These are phyloP conservation scores for Thereva nobilitata DNA, from an alignment of 2,888 invertebrate species.

Conservation along the genomic window DNA sequence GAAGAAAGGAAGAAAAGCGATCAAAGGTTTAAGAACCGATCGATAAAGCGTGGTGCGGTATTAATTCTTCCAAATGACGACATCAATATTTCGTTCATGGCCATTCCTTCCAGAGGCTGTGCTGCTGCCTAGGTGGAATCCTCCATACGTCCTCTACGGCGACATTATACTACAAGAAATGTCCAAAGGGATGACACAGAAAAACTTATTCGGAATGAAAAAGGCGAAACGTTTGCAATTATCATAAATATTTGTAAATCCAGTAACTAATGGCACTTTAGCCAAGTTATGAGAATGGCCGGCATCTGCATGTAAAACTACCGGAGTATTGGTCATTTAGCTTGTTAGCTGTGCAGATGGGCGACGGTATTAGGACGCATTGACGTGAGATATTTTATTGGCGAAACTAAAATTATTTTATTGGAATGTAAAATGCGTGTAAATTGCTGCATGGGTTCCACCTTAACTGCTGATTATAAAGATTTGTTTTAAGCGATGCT, in stretches of 20 bases:
- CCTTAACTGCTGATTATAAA: too few relatives aligned
- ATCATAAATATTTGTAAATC: slow-evolving; percentile 34
- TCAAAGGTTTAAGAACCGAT: neutral
- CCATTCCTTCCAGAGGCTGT: neutral
- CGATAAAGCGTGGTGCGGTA: slow-evolving; percentile 21
- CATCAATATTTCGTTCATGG: slow-evolving; percentile 22
- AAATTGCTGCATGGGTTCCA: too few relatives aligned
- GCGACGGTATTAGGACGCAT: too few relatives aligned
- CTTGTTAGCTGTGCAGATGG: too few relatives aligned
- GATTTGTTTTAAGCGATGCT: too few relatives aligned
- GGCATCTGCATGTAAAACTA: slow-evolving; percentile 7
- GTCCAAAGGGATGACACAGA: slow-evolving; percentile 1
- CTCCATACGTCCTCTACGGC: neutral
- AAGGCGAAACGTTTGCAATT: slow-evolving; percentile 15
- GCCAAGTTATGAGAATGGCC: slow-evolving; percentile 25
- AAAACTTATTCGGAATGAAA: slow-evolving; percentile 1
- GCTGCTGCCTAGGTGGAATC: slow-evolving; percentile 13
- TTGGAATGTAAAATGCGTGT: too few relatives aligned
- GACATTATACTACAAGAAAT: slow-evolving; percentile 6
- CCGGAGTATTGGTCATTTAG: slow-evolving; percentile 10
- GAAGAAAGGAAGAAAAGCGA: slow-evolving; percentile 4
- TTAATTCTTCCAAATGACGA: slow-evolving; percentile 31
- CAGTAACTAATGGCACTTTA: slow-evolving; percentile 23
- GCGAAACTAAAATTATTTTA: too few relatives aligned
- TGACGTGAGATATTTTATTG: too few relatives aligned